These are phyloP conservation scores for Drosophila malerkotliana DNA, from an alignment of 1,140 invertebrate genomes.

Conservation along the genomic window DNA sequence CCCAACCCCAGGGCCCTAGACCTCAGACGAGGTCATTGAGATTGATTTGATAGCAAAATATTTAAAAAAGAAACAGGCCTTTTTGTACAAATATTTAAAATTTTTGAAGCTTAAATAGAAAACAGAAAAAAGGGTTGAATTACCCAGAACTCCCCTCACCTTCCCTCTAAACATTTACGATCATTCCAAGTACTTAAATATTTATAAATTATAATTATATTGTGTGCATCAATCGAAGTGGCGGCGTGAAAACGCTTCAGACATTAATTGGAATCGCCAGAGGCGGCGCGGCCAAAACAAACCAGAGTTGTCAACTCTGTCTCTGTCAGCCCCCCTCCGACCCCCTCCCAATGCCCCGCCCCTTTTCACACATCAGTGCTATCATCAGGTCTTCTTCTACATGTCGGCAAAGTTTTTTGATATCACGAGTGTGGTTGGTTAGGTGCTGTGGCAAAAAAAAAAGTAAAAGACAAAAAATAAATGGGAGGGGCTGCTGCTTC, in stretches of 20 bases:
- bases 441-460: constrained; percentile 16
- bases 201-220: constrained; percentile 65
- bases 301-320: constrained; percentile 46
- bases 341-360: constrained; percentile 3
- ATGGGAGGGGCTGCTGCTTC: background rate
- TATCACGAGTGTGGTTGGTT: constrained; percentile 61
- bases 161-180: background rate
- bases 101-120: background rate
- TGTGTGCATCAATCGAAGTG: constrained; percentile 57
- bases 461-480: background rate
- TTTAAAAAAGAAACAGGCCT: background rate
- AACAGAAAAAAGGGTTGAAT: too few relatives aligned
- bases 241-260: constrained; percentile 65
- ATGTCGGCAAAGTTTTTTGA: constrained; percentile 77
- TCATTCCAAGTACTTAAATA: constrained; percentile 13
- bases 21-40: background rate
- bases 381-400: constrained; percentile 43
- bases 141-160: background rate
- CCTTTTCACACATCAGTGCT: constrained; percentile 52
- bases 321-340: constrained; percentile 16
- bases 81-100: constrained; percentile 5
- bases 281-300: constrained; percentile 29
- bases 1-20: background rate
- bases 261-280: constrained; percentile 60
- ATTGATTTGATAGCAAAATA: background rate